phyloP scores from a whole-genome alignment of 1,140 invertebrate species.

The Cotesia vestalis region DNA sequence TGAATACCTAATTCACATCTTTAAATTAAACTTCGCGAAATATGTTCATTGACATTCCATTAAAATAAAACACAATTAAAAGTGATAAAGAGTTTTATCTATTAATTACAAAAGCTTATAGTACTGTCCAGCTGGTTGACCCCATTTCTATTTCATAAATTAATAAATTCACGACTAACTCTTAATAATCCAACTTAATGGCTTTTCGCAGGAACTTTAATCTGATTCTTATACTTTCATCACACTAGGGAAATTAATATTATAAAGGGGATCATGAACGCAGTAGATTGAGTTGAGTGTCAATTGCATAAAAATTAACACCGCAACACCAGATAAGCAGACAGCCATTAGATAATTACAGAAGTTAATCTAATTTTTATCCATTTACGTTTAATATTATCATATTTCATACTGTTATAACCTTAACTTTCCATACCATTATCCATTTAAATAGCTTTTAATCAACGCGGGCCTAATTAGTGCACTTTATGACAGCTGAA shows the following conservation, averaged over 20 bases:
- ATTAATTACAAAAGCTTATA: neutral
- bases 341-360: neutral
- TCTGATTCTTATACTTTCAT: constrained; percentile 38
- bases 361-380: neutral
- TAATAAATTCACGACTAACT: constrained; percentile 32
- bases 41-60: too few relatives aligned
- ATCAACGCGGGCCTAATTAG: too few relatives aligned
- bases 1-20: too few relatives aligned
- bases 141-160: constrained; percentile 33
- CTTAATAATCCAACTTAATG: constrained; percentile 36
- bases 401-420: neutral
- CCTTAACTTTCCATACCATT: neutral
- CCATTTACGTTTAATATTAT: neutral
- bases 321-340: too few relatives aligned
- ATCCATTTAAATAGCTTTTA: neutral
- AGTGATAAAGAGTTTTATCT: neutral
- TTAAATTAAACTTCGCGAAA: too few relatives aligned
- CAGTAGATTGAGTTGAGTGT: too few relatives aligned
- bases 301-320: neutral
- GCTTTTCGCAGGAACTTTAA: constrained; percentile 35
- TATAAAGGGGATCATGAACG: neutral
- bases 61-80: neutral
- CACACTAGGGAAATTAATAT: neutral
- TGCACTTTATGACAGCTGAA: too few relatives aligned
- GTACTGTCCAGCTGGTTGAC: constrained; percentile 13